Conservation (phyloP, 2,113 vertebrate genomes). For the Falcunculus frontatus region DNA sequence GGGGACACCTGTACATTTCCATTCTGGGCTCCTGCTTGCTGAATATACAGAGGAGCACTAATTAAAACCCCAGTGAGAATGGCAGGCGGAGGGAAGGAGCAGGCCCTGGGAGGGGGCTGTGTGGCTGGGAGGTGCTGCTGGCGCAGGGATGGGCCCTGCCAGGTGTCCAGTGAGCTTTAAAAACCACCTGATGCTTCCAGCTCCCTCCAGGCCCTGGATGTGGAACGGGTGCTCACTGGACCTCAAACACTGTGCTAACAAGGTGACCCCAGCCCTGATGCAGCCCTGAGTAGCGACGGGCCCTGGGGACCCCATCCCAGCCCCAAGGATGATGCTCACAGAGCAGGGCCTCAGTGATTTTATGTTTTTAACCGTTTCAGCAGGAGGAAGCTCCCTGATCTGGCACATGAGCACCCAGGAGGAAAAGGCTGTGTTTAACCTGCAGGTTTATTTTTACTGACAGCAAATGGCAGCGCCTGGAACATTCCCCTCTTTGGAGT, state of each 20-base stretch:
- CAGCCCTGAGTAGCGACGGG: fast-evolving
- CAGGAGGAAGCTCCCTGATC: background rate
- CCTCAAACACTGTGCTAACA: background rate
- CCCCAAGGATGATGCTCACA: fast-evolving
- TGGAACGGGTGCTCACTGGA: fast-evolving
- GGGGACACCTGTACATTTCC: slow-evolving; percentile 70
- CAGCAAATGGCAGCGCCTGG: background rate
- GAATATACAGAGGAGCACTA: slow-evolving; percentile 41
- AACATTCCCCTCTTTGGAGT: background rate
- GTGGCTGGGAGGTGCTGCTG: background rate
- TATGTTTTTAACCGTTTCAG: background rate
- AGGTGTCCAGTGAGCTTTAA: background rate
- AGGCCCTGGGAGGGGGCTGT: background rate
- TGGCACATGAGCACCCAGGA: background rate
- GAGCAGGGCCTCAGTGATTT: background rate
- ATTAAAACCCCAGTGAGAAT: slow-evolving; percentile 10
- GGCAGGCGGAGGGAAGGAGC: background rate
- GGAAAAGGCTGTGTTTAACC: slow-evolving; percentile 13
- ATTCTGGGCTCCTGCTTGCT: slow-evolving; percentile 26
- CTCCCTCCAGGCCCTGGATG: background rate
- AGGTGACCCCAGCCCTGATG: background rate
- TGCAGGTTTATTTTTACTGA: slow-evolving; percentile 31
- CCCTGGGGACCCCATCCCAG: background rate
- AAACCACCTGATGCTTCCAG: background rate
- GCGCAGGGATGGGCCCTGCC: background rate